phyloP scores from a whole-genome alignment of 2,888 invertebrate species.

The Acanthosepion esculentum region DNA sequence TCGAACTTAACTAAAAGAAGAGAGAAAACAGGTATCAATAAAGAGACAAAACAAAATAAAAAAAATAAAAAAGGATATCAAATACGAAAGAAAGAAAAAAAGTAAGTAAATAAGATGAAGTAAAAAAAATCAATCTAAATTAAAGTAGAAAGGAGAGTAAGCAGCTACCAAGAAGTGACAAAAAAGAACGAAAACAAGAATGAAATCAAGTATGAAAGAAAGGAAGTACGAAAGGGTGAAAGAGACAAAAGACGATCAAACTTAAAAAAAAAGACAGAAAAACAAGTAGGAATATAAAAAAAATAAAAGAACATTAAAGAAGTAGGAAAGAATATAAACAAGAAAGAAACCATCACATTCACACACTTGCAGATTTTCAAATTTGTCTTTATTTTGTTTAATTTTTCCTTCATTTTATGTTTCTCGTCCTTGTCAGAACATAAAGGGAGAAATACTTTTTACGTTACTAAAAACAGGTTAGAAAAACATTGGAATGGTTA shows the following conservation, averaged over 20 bases:
- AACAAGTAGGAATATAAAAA: not conserved
- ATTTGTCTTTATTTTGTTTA: not conserved
- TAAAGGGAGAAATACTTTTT: not conserved
- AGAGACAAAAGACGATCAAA: not conserved
- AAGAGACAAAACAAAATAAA: too few relatives aligned
- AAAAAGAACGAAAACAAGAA: not conserved
- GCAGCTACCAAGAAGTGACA: not conserved
- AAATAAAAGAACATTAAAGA: not conserved
- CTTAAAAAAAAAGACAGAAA: not conserved
- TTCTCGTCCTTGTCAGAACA: not conserved
- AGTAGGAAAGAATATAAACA: not conserved
- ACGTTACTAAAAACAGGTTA: not conserved
- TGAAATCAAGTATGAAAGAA: not conserved
- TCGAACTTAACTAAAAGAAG: too few relatives aligned
- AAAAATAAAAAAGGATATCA: too few relatives aligned
- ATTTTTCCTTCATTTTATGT: not conserved
- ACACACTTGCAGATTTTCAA: not conserved
- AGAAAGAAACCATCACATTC: not conserved
- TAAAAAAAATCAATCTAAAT: not conserved
- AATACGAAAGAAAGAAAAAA: not conserved
- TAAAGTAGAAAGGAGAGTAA: not conserved
- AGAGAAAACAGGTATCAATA: too few relatives aligned
- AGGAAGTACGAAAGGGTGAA: not conserved
- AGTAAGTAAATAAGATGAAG: not conserved
- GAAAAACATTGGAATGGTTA: conserved; percentile 33